Conservation (phyloP, 2,888 invertebrate genomes). For the Ellobium chinense region DNA sequence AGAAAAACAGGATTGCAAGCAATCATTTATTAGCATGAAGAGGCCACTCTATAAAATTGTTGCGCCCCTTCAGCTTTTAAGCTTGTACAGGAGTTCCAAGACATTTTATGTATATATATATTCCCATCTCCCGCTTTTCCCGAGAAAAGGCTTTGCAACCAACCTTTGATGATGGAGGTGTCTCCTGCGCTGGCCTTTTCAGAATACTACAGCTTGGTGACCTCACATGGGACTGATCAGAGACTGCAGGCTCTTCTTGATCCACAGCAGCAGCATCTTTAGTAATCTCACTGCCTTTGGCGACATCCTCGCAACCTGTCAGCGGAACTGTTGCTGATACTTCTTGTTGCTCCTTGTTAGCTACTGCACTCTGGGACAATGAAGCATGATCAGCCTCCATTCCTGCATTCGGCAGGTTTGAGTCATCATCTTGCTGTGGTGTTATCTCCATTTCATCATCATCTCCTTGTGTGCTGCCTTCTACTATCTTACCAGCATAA, state of each 20-base stretch:
- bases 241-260: background rate
- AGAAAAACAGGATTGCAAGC: too few species aligned
- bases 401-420: background rate
- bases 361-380: too few species aligned
- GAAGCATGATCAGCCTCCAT: too few species aligned
- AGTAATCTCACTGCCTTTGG: background rate
- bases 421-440: background rate
- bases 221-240: constrained; percentile 65
- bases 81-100: too few species aligned
- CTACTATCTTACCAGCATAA: background rate
- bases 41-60: too few species aligned
- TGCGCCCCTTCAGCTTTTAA: too few species aligned
- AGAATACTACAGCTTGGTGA: constrained; percentile 76
- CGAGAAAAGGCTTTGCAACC: too few species aligned
- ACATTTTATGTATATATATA: too few species aligned
- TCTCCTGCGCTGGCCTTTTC: constrained; percentile 55
- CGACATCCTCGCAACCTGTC: background rate
- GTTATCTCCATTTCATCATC: background rate
- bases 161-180: constrained; percentile 34
- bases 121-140: too few species aligned
- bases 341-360: background rate
- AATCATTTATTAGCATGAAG: too few species aligned
- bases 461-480: background rate
- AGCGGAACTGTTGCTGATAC: too few species aligned
- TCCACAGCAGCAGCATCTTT: background rate